phyloP scores from a whole-genome alignment of 2,888 invertebrate genomes.

The Dasysyrphus albostriatus region DNA sequence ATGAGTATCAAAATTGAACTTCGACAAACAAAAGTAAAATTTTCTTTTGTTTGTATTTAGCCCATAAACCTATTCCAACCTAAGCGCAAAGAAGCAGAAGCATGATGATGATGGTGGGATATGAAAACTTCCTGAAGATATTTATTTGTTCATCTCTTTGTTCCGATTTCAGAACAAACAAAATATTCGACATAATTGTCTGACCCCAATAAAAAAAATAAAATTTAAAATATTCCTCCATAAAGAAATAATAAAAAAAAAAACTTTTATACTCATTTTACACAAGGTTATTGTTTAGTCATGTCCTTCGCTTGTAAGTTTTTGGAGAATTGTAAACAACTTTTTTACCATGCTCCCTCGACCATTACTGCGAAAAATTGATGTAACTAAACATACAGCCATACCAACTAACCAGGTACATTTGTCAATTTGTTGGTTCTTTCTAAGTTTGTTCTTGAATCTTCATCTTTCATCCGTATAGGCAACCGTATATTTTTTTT shows the following conservation, averaged over 20 bases:
- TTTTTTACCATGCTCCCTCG: slow-evolving; percentile 37
- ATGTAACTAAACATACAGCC: slow-evolving; percentile 46
- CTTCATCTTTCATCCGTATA: background rate
- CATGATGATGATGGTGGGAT: background rate
- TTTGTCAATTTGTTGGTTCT: slow-evolving; percentile 61
- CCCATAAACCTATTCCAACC: slow-evolving; percentile 26
- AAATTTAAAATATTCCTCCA: slow-evolving; percentile 5
- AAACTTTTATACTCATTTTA: background rate
- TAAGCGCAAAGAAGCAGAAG: background rate
- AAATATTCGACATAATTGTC: slow-evolving; percentile 25
- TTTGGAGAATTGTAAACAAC: slow-evolving; percentile 56
- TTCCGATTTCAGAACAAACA: slow-evolving; percentile 30
- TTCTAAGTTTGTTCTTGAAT: slow-evolving; percentile 41
- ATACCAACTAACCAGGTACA: slow-evolving; percentile 65
- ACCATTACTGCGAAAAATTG: slow-evolving; percentile 45
- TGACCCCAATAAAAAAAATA: slow-evolving; percentile 38
- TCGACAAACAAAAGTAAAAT: slow-evolving; percentile 35
- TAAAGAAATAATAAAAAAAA: background rate
- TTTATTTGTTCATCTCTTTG: slow-evolving; percentile 30
- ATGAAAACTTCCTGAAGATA: slow-evolving; percentile 27
- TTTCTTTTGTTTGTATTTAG: slow-evolving; percentile 47
- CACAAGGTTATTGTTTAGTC: background rate
- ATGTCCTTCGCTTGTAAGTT: slow-evolving; percentile 55
- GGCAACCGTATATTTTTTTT: background rate
- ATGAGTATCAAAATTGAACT: slow-evolving; percentile 30